These are phyloP conservation scores for Cylloceria caligata DNA, from an alignment of 2,888 invertebrate species.

Conservation along the genomic window DNA sequence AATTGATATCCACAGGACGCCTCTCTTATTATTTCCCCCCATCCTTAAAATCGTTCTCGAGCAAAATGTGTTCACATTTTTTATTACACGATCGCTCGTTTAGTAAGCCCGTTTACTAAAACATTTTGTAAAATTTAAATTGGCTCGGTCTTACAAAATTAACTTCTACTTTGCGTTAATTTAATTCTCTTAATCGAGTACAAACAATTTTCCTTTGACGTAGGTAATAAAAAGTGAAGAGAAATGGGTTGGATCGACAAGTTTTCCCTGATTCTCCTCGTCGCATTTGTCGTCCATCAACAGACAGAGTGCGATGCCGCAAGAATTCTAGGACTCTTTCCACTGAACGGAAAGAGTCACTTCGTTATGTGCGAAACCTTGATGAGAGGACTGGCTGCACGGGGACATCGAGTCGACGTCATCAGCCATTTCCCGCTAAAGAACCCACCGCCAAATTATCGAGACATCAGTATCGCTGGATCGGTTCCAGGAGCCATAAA, in stretches of 20 bases:
- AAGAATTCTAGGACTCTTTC: slow-evolving; percentile 85
- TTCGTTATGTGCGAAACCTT: slow-evolving; percentile 84
- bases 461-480: slow-evolving; percentile 74
- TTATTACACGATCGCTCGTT: no score
- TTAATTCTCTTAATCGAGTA: background rate
- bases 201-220: background rate
- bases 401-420: slow-evolving; percentile 85
- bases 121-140: no score
- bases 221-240: background rate
- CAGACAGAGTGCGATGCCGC: slow-evolving; percentile 76
- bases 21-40: no score
- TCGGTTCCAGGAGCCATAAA: slow-evolving; percentile 71
- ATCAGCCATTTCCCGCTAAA: slow-evolving; percentile 78
- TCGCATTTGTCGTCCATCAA: slow-evolving; percentile 34
- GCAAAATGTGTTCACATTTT: no score
- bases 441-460: slow-evolving; percentile 76
- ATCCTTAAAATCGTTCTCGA: no score
- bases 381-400: slow-evolving; percentile 83
- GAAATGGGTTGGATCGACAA: slow-evolving; percentile 43
- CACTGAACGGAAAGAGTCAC: slow-evolving; percentile 85
- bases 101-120: no score
- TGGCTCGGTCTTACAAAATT: background rate
- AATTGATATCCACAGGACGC: no score
- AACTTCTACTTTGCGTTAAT: background rate
- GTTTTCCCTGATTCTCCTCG: slow-evolving; percentile 4